Base-by-base conservation (phyloP, 2,113 vertebrate genomes). In the Scophthalmus maximus region DNA sequence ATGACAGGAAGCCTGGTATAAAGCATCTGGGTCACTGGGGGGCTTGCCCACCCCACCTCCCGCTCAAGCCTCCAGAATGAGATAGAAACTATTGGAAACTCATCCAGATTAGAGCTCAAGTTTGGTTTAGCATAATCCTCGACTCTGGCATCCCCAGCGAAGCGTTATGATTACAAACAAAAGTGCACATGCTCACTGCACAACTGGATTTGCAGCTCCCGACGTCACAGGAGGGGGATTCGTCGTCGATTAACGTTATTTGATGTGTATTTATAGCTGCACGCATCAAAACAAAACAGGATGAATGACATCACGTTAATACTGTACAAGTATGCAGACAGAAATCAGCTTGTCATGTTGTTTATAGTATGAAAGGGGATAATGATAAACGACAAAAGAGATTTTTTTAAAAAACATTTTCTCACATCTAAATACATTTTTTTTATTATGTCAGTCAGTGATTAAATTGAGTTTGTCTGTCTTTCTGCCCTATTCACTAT, bases 51-150 rank as follows among this genome's bases (percentile, higher is more conserved):
- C n/a, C n/a, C n/a, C 26, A 12, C 52, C 65, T 71, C 47, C 56
- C 63, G 1, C 38, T 71, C 34, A 22, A 58, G 49, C 36, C 53
- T 67, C 27, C 34, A 22, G 85, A 46, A 46, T 9, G 18, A 46
- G 42, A 46, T 46, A 9, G 42, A 17, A 36, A 53, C 50, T 52
- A 64, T 44, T 1, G 4, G 62, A 70, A 82, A 70, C n/a, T 56
- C 82, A 63, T 80, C 69, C 77, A 80, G 87, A 83, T 89, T 87
- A 84, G 38, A 51, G 70, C 36, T 87, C 81, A 87, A 70, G 64
- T 87, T 83, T 68, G 75, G 68, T 83, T 85, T 75, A 78, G 70
- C 38, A 66, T 85, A 89, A 90, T 89, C 86, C 75, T 58, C 55
- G n/a, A 56, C 23, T 42, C 44, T 62, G 69, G 78, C 81, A 81